phyloP scores from a whole-genome alignment of 2,797 vertebrate genomes.

The Crenichthys baileyi region DNA sequence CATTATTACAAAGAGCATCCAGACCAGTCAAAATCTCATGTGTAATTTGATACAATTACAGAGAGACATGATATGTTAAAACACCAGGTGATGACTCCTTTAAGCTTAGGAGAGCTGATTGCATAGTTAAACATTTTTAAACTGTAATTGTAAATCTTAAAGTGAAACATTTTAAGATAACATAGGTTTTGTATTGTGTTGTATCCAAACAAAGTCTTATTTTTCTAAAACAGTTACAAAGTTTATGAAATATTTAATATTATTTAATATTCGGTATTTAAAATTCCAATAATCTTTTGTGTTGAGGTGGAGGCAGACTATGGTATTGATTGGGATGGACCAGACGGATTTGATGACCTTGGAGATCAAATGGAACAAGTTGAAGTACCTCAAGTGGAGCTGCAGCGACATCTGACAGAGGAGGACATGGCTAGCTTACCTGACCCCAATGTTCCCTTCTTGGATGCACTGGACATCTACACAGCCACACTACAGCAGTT shows the following conservation, averaged over 20 bases:
- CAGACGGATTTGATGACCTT: slow-evolving; percentile 1
- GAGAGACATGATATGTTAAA: too few relatives aligned
- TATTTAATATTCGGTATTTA: neutral
- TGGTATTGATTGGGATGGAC: slow-evolving; percentile 11
- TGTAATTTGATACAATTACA: too few relatives aligned
- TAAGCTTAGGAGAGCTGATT: too few relatives aligned
- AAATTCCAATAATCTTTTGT: neutral
- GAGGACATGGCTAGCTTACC: neutral
- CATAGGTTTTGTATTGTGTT: too few relatives aligned
- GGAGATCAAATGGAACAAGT: neutral
- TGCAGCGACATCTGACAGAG: neutral
- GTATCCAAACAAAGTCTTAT: too few relatives aligned
- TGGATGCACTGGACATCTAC: neutral
- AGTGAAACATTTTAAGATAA: too few relatives aligned
- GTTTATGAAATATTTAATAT: neutral
- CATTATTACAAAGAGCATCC: too few relatives aligned
- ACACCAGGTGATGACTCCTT: too few relatives aligned
- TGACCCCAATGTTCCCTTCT: slow-evolving; percentile 1
- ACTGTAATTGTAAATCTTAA: too few relatives aligned
- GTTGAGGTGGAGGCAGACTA: slow-evolving; percentile 6
- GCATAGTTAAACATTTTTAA: too few relatives aligned
- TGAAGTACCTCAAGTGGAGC: neutral
- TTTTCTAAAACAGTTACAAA: neutral
- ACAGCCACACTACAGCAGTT: neutral
- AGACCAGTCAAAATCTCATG: too few relatives aligned